Evolutionary conservation across 2,888 invertebrate species (phyloP).

Genomic region (Selenia dentaria): DNA sequence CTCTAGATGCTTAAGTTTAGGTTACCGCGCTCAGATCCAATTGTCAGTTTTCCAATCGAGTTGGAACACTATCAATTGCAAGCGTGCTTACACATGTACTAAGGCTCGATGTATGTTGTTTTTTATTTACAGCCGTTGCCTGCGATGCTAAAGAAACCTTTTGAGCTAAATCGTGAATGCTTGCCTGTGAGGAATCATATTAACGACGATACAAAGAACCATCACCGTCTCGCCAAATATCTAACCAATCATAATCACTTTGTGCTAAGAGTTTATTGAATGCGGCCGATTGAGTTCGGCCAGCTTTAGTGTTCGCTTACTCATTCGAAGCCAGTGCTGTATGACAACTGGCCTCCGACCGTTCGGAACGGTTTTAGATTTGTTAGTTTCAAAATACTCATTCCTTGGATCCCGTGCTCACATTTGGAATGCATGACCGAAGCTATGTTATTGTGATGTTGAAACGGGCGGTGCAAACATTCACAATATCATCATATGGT

Average conservation of each 20-base stretch:
- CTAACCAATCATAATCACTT: slow-evolving; percentile 78
- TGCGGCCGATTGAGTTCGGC: slow-evolving; percentile 52
- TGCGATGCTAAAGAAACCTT: slow-evolving; percentile 84
- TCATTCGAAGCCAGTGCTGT: slow-evolving; percentile 71
- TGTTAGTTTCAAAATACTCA: slow-evolving; percentile 66
- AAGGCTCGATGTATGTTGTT: slow-evolving; percentile 85
- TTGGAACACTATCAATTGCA: slow-evolving; percentile 60
- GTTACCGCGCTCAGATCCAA: slow-evolving; percentile 56
- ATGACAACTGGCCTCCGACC: slow-evolving; percentile 69
- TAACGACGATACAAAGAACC: slow-evolving; percentile 81
- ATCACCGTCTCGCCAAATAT: slow-evolving; percentile 79
- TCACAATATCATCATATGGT: slow-evolving; percentile 76
- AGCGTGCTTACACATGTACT: slow-evolving; percentile 74
- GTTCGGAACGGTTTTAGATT: slow-evolving; percentile 34
- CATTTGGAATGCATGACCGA: slow-evolving; percentile 74
- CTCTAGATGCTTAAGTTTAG: slow-evolving; percentile 74
- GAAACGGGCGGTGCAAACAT: slow-evolving; percentile 66
- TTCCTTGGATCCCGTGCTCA: slow-evolving; percentile 74
- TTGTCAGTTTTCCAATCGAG: slow-evolving; percentile 56
- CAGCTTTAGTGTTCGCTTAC: slow-evolving; percentile 77
- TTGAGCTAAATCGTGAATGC: slow-evolving; percentile 85
- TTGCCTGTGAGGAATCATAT: slow-evolving; percentile 84
- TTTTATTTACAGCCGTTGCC: slow-evolving; percentile 85
- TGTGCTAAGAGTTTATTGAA: slow-evolving; percentile 70
- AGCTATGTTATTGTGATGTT: slow-evolving; percentile 70